Conservation (phyloP, 1,140 invertebrate species). For the Psix sp. region DNA sequence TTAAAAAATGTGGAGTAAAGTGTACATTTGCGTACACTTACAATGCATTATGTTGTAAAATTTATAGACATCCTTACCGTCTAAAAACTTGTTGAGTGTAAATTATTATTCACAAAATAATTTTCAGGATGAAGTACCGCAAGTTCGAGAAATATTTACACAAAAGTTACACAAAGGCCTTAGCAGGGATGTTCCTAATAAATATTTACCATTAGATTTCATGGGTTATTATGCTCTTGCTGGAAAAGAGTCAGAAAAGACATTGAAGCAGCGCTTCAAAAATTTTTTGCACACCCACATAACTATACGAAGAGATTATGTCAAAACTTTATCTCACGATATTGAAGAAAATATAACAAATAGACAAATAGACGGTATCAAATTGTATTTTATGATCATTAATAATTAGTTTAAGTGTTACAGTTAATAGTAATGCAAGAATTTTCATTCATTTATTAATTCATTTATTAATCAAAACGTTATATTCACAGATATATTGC, state of each 20-base stretch:
- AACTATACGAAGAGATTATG: slow-evolving; percentile 91
- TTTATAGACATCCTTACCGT: too few relatives aligned
- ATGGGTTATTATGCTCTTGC: slow-evolving; percentile 96
- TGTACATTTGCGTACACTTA: too few relatives aligned
- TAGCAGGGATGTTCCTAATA: slow-evolving; percentile 87
- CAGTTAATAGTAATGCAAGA: too few relatives aligned
- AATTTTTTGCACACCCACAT: slow-evolving; percentile 91
- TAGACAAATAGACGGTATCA: too few relatives aligned
- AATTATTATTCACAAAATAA: too few relatives aligned
- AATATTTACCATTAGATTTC: slow-evolving; percentile 95
- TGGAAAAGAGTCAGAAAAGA: slow-evolving; percentile 89
- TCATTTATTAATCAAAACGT: background rate
- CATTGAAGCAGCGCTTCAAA: slow-evolving; percentile 82
- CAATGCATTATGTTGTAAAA: too few relatives aligned
- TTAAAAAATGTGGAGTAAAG: too few relatives aligned
- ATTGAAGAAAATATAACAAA: too few relatives aligned
- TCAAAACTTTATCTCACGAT: slow-evolving; percentile 84
- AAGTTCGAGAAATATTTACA: slow-evolving; percentile 94
- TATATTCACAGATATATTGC: slow-evolving; percentile 79
- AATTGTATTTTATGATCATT: too few relatives aligned
- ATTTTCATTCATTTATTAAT: background rate
- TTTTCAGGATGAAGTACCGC: slow-evolving; percentile 86
- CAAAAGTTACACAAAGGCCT: slow-evolving; percentile 94
- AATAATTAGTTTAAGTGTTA: too few relatives aligned
- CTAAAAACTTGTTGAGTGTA: too few relatives aligned